These are phyloP conservation scores for Ariopsis seemanni DNA, from an alignment of 2,113 vertebrate species.

Conservation along the genomic window DNA sequence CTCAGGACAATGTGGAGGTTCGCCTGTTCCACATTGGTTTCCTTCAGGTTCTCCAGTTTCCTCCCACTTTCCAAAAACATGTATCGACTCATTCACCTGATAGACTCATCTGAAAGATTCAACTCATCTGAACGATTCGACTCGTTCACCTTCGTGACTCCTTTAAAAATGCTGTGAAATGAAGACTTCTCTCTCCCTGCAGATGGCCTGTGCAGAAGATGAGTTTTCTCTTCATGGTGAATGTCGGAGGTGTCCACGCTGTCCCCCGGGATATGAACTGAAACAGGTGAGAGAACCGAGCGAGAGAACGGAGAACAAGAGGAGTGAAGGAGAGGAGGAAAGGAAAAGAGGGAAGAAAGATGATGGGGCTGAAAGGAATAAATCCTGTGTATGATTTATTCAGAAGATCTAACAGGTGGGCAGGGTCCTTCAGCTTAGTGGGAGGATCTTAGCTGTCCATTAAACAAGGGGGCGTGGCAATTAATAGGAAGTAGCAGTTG, in stretches of 20 bases:
- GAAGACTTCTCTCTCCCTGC: background rate
- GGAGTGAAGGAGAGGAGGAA: background rate
- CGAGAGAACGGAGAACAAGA: background rate
- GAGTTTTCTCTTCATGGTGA: slow-evolving; percentile 70
- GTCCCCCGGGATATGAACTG: slow-evolving; percentile 78
- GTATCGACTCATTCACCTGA: background rate
- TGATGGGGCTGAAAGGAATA: background rate
- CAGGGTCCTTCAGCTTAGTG: background rate
- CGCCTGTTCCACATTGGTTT: background rate
- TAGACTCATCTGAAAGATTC: background rate
- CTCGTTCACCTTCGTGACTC: background rate
- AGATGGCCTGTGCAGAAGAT: slow-evolving; percentile 68
- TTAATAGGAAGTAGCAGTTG: background rate
- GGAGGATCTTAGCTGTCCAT: background rate
- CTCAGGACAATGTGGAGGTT: no score
- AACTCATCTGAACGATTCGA: background rate
- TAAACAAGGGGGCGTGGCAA: background rate
- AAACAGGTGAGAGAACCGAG: slow-evolving; percentile 69
- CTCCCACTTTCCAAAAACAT: no score
- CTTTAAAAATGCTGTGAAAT: background rate
- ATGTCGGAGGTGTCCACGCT: slow-evolving; percentile 72
- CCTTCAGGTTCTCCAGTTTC: background rate
- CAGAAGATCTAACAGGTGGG: background rate
- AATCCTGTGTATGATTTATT: background rate
- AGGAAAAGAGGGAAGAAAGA: background rate